Evolutionary conservation across 2,888 invertebrate genomes (phyloP).

Genomic region (Mimumesa dahlbomi): DNA sequence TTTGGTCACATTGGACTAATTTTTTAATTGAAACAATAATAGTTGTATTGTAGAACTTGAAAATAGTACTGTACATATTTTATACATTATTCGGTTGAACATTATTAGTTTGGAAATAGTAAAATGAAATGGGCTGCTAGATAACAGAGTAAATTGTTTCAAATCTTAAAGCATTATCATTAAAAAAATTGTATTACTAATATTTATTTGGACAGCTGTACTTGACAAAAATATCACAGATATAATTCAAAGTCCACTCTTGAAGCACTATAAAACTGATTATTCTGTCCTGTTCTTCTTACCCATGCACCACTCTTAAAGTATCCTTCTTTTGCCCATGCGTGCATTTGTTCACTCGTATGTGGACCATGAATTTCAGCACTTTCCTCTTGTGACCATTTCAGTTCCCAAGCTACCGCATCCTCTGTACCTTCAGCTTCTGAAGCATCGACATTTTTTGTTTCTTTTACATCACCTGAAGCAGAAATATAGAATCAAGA

Average conservation of each 20-base stretch:
- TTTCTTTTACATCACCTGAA: conserved; percentile 53
- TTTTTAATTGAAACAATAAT: not conserved
- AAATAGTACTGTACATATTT: conserved; percentile 34
- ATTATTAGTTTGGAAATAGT: not conserved
- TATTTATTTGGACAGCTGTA: conserved; percentile 16
- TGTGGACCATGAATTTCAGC: conserved; percentile 92
- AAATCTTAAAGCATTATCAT: not conserved
- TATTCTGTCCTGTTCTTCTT: conserved; percentile 87
- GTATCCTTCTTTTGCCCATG: conserved; percentile 92
- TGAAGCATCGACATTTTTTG: conserved; percentile 68
- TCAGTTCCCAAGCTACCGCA: conserved; percentile 92
- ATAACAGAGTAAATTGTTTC: not conserved
- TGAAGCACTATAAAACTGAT: conserved; percentile 91
- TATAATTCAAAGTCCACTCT: conserved; percentile 97
- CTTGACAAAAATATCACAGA: conserved; percentile 81
- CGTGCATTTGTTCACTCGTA: conserved; percentile 92
- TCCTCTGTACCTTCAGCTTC: conserved; percentile 63
- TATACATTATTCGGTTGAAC: conserved; percentile 7
- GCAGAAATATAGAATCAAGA: no score
- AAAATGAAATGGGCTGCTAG: conserved; percentile 4
- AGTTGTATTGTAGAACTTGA: conserved; percentile 9
- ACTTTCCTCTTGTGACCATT: conserved; percentile 89
- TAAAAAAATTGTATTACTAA: conserved; percentile 15
- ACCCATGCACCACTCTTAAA: conserved; percentile 94
- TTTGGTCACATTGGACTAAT: conserved; percentile 16